Evolutionary conservation across 2,113 vertebrate species (phyloP).

Genomic region (Scortum barcoo): DNA sequence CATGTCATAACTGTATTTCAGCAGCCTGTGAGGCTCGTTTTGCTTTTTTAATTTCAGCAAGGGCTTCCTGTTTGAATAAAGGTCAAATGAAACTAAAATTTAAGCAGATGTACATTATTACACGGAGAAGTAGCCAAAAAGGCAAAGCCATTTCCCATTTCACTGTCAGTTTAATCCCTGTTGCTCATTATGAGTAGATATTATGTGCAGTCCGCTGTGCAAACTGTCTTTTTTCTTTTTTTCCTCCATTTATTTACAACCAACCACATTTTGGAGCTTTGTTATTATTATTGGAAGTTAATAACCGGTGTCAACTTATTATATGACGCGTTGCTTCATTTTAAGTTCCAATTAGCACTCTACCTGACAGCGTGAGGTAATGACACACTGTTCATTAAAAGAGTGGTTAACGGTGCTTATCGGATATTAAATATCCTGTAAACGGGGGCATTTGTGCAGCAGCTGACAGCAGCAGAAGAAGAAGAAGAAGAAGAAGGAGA

Average conservation of each 20-base stretch:
- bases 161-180: conserved; percentile 20
- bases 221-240: conserved; percentile 35
- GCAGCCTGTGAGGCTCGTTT: neutral
- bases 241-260: conserved; percentile 38
- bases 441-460: conserved; percentile 1
- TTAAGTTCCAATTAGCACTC: conserved; percentile 52
- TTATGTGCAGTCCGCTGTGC: conserved; percentile 32
- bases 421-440: conserved; percentile 44
- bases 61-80: conserved; percentile 8
- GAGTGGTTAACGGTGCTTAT: conserved; percentile 55
- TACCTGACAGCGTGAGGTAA: conserved; percentile 62
- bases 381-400: conserved; percentile 55
- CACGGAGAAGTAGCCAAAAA: neutral
- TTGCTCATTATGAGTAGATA: conserved; percentile 33
- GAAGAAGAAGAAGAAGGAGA: conserved; percentile 3
- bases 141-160: conserved; percentile 17
- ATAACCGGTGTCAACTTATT: conserved; percentile 55
- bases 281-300: conserved; percentile 62
- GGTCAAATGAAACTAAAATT: neutral
- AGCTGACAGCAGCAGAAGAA: conserved; percentile 27
- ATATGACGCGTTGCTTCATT: conserved; percentile 45
- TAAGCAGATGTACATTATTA: conserved; percentile 1
- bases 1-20: too few relatives aligned
- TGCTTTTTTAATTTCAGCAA: neutral
- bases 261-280: conserved; percentile 24